These are phyloP conservation scores for Drosophila pallidifrons DNA, from an alignment of 1,140 invertebrate species.

Conservation along the genomic window DNA sequence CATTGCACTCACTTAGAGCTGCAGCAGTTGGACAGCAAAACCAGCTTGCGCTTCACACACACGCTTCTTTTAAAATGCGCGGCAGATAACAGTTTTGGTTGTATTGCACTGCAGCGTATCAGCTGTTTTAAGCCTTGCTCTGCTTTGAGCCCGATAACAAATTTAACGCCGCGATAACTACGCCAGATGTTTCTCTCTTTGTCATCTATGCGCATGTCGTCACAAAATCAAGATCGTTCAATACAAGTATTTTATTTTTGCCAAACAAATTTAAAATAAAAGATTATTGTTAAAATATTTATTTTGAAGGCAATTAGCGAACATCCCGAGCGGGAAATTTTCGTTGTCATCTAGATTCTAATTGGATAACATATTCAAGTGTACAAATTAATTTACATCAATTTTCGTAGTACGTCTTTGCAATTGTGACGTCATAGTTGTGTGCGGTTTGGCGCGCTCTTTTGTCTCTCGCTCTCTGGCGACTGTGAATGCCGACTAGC, in stretches of 20 bases:
- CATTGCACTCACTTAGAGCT: slow-evolving; percentile 3
- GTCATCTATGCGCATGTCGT: slow-evolving; percentile 25
- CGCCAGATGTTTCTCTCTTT: not conserved
- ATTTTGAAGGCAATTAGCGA: not conserved
- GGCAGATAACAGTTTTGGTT: slow-evolving; percentile 9
- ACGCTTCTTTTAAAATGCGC: slow-evolving; percentile 6
- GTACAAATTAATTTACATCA: slow-evolving; percentile 4
- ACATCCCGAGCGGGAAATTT: not conserved
- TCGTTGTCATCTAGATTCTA: slow-evolving; percentile 5
- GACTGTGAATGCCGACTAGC: slow-evolving; percentile 10
- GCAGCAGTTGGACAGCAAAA: slow-evolving; percentile 7
- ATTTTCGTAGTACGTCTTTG: slow-evolving; percentile 6
- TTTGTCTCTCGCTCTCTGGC: no score
- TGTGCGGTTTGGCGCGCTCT: slow-evolving; percentile 12
- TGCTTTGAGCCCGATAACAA: slow-evolving; percentile 17
- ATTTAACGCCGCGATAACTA: slow-evolving; percentile 6
- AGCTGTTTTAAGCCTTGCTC: slow-evolving; percentile 15
- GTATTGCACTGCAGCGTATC: slow-evolving; percentile 3
- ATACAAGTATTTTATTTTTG: not conserved
- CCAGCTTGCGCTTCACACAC: slow-evolving; percentile 8
- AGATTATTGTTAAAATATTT: not conserved
- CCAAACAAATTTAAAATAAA: not conserved
- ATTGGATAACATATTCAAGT: not conserved
- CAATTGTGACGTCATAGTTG: slow-evolving; percentile 35
- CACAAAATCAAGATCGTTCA: slow-evolving; percentile 24